phyloP scores from a whole-genome alignment of 2,797 vertebrate genomes.

The Crypturellus tataupa region DNA sequence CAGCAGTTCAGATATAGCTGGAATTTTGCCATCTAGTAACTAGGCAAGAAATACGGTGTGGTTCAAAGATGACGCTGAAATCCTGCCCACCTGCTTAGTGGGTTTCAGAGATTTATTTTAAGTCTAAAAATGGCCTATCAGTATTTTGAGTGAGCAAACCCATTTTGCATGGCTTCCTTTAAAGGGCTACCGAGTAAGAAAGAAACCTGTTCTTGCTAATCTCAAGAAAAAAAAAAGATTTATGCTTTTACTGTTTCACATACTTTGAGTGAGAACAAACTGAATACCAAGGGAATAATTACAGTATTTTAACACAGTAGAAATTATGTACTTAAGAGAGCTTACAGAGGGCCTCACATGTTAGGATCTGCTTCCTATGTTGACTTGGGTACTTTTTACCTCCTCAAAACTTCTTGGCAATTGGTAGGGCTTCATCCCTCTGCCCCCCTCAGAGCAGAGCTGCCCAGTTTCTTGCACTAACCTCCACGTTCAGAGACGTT shows the following conservation, averaged over 20 bases:
- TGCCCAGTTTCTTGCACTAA: not conserved
- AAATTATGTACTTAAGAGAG: not conserved
- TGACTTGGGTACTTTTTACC: not conserved
- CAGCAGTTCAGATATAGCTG: constrained; percentile 63
- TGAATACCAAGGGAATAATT: not conserved
- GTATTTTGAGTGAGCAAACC: constrained; percentile 54
- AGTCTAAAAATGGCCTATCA: constrained; percentile 52
- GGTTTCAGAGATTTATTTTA: constrained; percentile 71
- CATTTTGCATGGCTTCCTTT: constrained; percentile 58
- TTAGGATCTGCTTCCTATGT: not conserved
- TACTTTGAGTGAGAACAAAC: not conserved
- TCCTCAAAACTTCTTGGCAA: not conserved
- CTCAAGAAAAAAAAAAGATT: constrained; percentile 26
- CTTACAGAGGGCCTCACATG: not conserved
- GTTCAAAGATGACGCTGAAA: constrained; percentile 54
- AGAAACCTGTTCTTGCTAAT: constrained; percentile 37
- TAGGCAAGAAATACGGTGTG: constrained; percentile 50
- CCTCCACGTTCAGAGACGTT: not conserved
- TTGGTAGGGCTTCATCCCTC: not conserved
- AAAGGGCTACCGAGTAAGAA: constrained; percentile 27
- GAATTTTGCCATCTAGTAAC: constrained; percentile 39
- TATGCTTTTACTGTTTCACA: not conserved
- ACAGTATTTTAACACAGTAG: not conserved
- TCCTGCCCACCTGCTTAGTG: constrained; percentile 56
- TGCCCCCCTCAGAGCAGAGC: not conserved